phyloP scores from a whole-genome alignment of 2,797 vertebrate genomes.

The Hydrolagus colliei region DNA sequence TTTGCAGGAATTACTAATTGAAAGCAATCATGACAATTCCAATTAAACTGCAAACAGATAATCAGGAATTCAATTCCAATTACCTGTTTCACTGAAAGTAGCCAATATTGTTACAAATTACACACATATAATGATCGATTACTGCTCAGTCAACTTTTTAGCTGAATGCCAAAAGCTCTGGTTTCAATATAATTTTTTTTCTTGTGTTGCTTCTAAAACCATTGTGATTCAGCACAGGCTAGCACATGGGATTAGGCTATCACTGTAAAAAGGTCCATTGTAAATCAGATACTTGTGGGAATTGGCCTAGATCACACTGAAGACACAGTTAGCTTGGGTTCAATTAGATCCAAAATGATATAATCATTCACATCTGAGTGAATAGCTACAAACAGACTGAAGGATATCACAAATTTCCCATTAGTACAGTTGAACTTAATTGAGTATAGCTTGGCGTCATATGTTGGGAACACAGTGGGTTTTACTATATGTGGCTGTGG shows the following conservation, averaged over 20 bases:
- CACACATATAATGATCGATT: slow-evolving; percentile 15
- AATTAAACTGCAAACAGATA: slow-evolving; percentile 39
- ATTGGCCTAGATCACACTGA: neutral
- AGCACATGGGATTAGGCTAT: neutral
- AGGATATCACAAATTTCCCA: neutral
- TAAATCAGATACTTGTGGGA: slow-evolving; percentile 4
- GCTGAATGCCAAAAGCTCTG: neutral
- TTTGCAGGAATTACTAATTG: slow-evolving; percentile 33
- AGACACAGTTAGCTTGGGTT: neutral
- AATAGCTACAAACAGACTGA: neutral
- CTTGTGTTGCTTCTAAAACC: neutral
- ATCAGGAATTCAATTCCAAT: slow-evolving; percentile 41
- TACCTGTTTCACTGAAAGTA: slow-evolving; percentile 35
- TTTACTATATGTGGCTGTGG: neutral
- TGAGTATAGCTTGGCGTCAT: neutral
- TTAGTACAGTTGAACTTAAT: slow-evolving; percentile 4
- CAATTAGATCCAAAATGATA: neutral
- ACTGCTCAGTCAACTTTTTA: slow-evolving; percentile 7
- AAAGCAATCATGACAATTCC: slow-evolving; percentile 36
- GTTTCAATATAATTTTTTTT: slow-evolving; percentile 3
- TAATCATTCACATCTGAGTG: slow-evolving; percentile 14
- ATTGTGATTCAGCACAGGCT: neutral
- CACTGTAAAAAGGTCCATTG: neutral
- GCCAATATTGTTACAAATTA: slow-evolving; percentile 26
- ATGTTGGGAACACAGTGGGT: neutral